A percentile compares a stretch with the other conserved stretches of the same genome.
These are phyloP conservation scores for Psephotus haematonotus DNA, from an alignment of 2,113 vertebrate species.

Conservation along the genomic window DNA sequence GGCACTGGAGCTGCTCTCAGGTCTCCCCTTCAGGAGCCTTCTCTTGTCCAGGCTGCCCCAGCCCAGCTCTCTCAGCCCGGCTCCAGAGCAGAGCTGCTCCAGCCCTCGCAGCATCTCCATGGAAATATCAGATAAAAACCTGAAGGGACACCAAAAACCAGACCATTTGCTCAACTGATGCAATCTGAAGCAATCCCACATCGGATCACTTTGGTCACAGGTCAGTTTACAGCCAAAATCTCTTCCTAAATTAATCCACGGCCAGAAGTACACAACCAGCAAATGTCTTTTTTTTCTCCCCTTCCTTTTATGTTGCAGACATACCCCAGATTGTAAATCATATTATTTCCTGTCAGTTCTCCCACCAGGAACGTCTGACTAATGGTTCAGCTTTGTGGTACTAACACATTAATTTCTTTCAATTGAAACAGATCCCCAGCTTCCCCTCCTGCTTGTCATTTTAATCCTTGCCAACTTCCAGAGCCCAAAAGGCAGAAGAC, in stretches of 20 bases:
- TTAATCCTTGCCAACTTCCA: constrained; percentile 8
- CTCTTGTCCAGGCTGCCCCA: not conserved
- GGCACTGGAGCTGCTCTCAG: too few species aligned
- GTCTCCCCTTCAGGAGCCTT: too few species aligned
- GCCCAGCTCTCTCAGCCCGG: not conserved
- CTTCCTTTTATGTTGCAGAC: not conserved
- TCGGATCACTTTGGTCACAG: not conserved
- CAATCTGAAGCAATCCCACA: not conserved
- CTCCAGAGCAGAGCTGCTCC: not conserved
- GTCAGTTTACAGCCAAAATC: not conserved
- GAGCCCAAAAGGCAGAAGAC: not conserved
- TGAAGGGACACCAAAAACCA: not conserved
- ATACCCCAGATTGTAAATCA: not conserved
- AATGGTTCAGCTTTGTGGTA: constrained; percentile 11
- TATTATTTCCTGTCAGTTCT: not conserved
- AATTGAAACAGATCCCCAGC: not conserved
- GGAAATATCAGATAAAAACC: not conserved
- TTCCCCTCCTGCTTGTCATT: not conserved
- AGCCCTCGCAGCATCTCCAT: not conserved
- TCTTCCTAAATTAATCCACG: not conserved
- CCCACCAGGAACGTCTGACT: not conserved
- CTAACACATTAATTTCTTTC: not conserved
- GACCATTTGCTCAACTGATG: not conserved
- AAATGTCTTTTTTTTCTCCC: not conserved
- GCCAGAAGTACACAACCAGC: not conserved